Conservation (phyloP, 2,797 vertebrate species). For the Xyrichtys novacula region DNA sequence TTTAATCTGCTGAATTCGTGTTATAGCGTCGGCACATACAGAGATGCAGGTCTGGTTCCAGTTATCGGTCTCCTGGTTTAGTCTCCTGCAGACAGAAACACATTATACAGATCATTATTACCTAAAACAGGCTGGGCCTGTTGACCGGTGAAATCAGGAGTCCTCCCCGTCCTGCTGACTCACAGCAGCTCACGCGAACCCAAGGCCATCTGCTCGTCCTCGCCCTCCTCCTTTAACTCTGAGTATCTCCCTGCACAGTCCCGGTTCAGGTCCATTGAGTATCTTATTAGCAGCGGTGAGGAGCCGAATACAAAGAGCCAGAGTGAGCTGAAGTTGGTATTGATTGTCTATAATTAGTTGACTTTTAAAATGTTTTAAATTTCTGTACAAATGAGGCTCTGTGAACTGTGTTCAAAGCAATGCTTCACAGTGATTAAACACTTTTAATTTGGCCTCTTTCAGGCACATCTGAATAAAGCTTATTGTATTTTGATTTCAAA, state of each 20-base stretch:
- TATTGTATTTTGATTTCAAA: conserved; percentile 22
- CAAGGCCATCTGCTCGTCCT: background rate
- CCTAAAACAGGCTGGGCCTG: conserved; percentile 6
- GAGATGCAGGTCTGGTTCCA: background rate
- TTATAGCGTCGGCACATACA: background rate
- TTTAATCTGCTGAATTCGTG: background rate
- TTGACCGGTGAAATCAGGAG: conserved; percentile 4
- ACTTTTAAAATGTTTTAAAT: conserved; percentile 41
- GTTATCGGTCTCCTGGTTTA: background rate
- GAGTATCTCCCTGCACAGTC: background rate
- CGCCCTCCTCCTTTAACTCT: conserved; percentile 8
- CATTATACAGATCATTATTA: conserved; percentile 9
- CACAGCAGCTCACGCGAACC: conserved; percentile 5
- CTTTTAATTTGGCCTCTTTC: background rate
- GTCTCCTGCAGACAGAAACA: background rate
- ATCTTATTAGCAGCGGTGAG: conserved; percentile 48
- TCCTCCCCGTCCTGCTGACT: conserved; percentile 16
- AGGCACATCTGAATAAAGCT: background rate
- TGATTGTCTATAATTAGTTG: conserved; percentile 45
- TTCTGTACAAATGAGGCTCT: conserved; percentile 21
- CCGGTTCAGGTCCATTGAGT: conserved; percentile 24
- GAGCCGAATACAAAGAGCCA: conserved; percentile 15
- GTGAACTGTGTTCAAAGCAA: conserved; percentile 11
- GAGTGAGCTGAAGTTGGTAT: conserved; percentile 17
- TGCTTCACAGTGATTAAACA: conserved; percentile 4